Evolutionary conservation across 2,888 invertebrate genomes (phyloP).

Genomic region (Troilus luridus): DNA sequence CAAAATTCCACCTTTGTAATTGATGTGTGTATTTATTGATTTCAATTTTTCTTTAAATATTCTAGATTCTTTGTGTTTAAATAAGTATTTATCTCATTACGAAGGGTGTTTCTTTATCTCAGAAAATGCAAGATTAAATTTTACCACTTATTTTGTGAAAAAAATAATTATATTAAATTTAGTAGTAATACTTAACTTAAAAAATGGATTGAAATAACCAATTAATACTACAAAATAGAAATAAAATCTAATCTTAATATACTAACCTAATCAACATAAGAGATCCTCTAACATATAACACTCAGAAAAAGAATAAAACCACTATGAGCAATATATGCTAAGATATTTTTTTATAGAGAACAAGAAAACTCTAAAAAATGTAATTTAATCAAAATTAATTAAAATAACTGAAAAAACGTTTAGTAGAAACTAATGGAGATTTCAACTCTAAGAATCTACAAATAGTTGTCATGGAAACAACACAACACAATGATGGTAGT

Average conservation of each 20-base stretch:
- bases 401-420: background rate
- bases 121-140: too few species aligned
- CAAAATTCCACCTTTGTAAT: background rate
- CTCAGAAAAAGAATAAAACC: background rate
- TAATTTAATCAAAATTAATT: background rate
- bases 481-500: background rate
- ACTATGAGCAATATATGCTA: background rate
- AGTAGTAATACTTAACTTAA: too few species aligned
- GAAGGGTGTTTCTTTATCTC: too few species aligned
- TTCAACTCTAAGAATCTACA: background rate
- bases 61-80: too few species aligned
- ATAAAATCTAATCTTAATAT: background rate
- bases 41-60: too few species aligned
- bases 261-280: background rate
- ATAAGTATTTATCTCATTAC: too few species aligned
- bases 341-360: background rate
- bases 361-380: background rate
- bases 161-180: too few species aligned
- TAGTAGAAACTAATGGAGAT: background rate
- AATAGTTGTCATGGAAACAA: slow-evolving; percentile 1
- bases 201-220: background rate
- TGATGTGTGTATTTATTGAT: background rate
- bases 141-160: too few species aligned
- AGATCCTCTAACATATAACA: background rate
- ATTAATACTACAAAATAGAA: background rate